Conservation (phyloP, 30 jellyfish, hydroid and myxozoan species). For the Mastigias papua region DNA sequence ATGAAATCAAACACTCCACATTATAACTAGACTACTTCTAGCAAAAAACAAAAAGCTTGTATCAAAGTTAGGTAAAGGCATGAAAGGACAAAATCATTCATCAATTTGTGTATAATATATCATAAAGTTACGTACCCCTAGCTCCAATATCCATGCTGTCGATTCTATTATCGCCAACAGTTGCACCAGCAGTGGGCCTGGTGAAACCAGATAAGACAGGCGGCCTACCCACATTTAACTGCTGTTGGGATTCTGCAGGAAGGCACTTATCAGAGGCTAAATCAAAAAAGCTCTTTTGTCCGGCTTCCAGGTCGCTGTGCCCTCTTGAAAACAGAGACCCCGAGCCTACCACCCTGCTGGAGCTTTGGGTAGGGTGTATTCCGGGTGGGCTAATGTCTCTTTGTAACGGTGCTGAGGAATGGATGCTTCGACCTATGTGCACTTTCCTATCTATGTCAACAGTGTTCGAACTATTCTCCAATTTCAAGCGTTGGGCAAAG, state of each 20-base stretch:
- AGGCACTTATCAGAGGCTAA: background rate
- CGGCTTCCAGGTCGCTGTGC: slow-evolving; percentile 15
- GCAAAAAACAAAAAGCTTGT: too few species aligned
- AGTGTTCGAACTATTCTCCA: background rate
- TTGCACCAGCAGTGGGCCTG: background rate
- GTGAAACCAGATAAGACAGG: background rate
- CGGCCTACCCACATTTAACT: background rate
- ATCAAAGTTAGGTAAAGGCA: too few species aligned
- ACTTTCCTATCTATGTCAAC: background rate
- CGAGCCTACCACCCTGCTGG: slow-evolving; percentile 6
- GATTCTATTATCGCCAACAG: background rate
- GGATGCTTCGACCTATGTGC: slow-evolving; percentile 11
- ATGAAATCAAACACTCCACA: too few species aligned
- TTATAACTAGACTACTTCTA: too few species aligned
- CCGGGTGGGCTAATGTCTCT: slow-evolving; percentile 28
- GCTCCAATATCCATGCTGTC: slow-evolving; percentile 6
- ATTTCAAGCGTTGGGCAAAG: background rate
- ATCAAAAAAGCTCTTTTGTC: slow-evolving; percentile 1
- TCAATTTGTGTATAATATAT: too few species aligned
- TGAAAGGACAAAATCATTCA: too few species aligned
- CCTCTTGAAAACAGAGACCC: slow-evolving; percentile 20
- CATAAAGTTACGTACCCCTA: slow-evolving; percentile 5
- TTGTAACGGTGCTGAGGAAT: slow-evolving; percentile 2
- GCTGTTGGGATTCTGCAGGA: background rate
- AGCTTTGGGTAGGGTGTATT: background rate